Conservation (phyloP, 2,113 vertebrate genomes). For the Pseudorasbora parva region DNA sequence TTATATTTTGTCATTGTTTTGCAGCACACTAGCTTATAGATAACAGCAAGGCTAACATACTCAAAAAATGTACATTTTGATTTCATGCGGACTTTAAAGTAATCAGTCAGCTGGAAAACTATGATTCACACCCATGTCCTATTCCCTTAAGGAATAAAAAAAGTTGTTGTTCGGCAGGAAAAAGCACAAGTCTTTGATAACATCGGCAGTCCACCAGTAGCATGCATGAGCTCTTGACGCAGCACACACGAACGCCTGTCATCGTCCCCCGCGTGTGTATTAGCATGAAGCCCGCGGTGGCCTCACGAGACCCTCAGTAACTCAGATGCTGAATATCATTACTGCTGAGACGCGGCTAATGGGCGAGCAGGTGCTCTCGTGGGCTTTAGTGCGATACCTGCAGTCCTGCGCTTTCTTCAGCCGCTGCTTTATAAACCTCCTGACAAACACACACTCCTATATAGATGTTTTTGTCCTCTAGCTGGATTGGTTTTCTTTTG, state of each 20-base stretch:
- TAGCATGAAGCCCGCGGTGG: background rate
- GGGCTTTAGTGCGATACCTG: slow-evolving; percentile 15
- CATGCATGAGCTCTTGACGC: background rate
- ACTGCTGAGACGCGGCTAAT: background rate
- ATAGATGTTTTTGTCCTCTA: slow-evolving; percentile 48
- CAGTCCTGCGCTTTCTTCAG: background rate
- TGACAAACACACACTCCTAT: slow-evolving; percentile 11
- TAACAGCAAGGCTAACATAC: too few species aligned
- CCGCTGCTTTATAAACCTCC: slow-evolving; percentile 15
- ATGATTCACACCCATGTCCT: too few species aligned
- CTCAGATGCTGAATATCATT: slow-evolving; percentile 8
- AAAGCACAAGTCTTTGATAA: background rate
- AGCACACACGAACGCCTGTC: background rate
- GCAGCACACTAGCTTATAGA: too few species aligned
- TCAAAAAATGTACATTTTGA: too few species aligned
- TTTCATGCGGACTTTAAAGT: too few species aligned
- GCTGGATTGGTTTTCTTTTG: slow-evolving; percentile 57
- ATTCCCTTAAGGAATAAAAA: too few species aligned
- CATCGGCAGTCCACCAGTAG: background rate
- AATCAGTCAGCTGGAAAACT: too few species aligned
- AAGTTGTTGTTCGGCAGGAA: background rate
- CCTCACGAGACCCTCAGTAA: background rate
- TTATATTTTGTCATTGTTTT: too few species aligned
- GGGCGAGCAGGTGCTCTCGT: slow-evolving; percentile 7
- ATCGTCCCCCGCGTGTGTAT: background rate